Evolutionary conservation across 2,797 vertebrate species (phyloP).

Genomic region (Propithecus deckenii): DNA sequence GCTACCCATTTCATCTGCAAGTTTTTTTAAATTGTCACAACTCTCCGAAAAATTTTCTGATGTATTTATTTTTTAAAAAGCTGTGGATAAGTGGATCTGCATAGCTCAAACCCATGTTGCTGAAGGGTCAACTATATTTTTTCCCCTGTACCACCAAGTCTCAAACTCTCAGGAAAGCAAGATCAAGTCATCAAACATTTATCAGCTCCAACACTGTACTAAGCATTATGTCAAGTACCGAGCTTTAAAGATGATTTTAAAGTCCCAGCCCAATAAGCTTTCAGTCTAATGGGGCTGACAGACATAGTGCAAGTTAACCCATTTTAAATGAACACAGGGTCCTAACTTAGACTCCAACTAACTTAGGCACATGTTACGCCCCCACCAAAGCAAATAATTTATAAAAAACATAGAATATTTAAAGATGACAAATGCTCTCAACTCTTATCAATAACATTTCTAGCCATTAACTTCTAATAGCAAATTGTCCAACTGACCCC

Average conservation of each 20-base stretch:
- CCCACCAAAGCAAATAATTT: constrained; percentile 17
- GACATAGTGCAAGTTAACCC: not conserved
- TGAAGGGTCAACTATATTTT: not conserved
- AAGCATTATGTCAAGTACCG: not conserved
- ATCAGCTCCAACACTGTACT: not conserved
- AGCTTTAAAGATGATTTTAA: not conserved
- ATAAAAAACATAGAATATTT: not conserved
- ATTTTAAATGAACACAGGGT: not conserved
- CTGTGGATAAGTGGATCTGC: not conserved
- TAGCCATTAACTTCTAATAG: not conserved
- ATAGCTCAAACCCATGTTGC: not conserved
- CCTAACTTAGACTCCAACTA: not conserved
- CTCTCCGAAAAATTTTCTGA: not conserved
- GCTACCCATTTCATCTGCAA: not conserved
- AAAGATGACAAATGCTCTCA: not conserved
- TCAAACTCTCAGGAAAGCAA: constrained; percentile 21
- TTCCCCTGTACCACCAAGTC: not conserved
- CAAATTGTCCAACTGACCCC: not conserved
- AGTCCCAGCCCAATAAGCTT: not conserved
- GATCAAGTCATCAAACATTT: not conserved
- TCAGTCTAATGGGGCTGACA: not conserved
- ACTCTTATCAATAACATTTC: constrained; percentile 3
- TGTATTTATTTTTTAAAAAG: not conserved
- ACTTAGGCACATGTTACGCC: not conserved
- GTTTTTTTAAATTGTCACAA: not conserved